Evolutionary conservation across 1,140 invertebrate genomes (phyloP).

Genomic region (Ips nitidus): DNA sequence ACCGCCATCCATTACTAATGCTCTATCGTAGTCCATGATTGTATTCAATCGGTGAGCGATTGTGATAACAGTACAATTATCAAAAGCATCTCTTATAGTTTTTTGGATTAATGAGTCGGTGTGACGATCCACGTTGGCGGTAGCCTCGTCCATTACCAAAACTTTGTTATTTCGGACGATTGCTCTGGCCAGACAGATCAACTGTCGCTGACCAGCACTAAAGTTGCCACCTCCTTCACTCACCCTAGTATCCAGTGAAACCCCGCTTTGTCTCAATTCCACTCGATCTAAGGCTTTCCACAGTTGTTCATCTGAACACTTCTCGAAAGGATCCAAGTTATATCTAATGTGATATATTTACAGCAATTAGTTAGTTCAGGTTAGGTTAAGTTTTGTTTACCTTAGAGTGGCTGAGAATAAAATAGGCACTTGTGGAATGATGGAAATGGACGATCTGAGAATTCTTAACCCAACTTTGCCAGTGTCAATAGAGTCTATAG

Average conservation of each 20-base stretch:
- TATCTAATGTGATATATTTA: conserved; percentile 49
- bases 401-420: conserved; percentile 37
- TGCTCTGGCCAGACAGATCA: conserved; percentile 81
- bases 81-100: conserved; percentile 61
- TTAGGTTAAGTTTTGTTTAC: neutral
- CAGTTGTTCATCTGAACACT: conserved; percentile 61
- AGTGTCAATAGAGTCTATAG: conserved; percentile 67
- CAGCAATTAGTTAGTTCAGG: neutral
- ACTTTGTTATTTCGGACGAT: conserved; percentile 64
- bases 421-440: conserved; percentile 37
- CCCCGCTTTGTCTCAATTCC: conserved; percentile 55
- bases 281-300: conserved; percentile 72
- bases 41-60: conserved; percentile 36
- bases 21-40: conserved; percentile 50
- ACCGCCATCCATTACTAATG: conserved; percentile 51
- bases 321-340: conserved; percentile 82
- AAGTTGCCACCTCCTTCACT: conserved; percentile 77
- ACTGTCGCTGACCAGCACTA: conserved; percentile 81
- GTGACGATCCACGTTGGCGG: conserved; percentile 57
- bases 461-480: conserved; percentile 64
- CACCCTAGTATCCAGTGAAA: conserved; percentile 65
- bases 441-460: conserved; percentile 59
- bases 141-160: conserved; percentile 64
- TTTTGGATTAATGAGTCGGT: conserved; percentile 64
- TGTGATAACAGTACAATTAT: conserved; percentile 44